Evolutionary conservation across 2,797 vertebrate species (phyloP).

Genomic region (Delichon dasypus): DNA sequence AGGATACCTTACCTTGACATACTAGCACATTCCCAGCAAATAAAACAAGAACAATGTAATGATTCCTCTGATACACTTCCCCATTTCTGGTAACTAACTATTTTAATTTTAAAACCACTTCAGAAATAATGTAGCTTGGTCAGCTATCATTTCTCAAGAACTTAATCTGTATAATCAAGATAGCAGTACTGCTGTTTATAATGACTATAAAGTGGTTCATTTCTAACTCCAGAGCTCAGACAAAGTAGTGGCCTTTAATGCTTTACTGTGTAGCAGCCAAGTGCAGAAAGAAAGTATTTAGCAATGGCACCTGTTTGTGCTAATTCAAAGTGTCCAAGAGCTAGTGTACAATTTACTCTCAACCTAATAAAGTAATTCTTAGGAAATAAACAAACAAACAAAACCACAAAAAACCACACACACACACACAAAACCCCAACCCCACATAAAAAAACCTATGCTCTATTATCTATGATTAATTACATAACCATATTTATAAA

Average conservation of each 20-base stretch:
- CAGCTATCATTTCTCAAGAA: neutral
- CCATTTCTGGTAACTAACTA: neutral
- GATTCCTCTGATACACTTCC: neutral
- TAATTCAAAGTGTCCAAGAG: neutral
- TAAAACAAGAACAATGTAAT: neutral
- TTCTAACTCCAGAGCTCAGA: neutral
- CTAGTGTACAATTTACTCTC: neutral
- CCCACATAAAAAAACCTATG: no score
- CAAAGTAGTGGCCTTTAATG: neutral
- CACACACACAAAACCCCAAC: neutral
- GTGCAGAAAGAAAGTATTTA: neutral
- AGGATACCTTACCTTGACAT: neutral
- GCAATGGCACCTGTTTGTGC: neutral
- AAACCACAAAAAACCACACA: neutral
- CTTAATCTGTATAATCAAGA: neutral
- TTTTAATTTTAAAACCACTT: neutral
- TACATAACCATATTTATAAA: neutral
- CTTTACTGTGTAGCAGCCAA: neutral
- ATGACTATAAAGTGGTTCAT: neutral
- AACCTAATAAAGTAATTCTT: neutral
- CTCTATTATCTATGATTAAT: neutral
- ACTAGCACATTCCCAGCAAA: neutral
- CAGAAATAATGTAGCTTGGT: neutral
- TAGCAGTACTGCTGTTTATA: neutral
- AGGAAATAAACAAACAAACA: neutral